A percentile compares a stretch with the other conserved stretches of the same genome.
phyloP scores from a whole-genome alignment of 2,888 invertebrate species.

The Halocaridina rubra region DNA sequence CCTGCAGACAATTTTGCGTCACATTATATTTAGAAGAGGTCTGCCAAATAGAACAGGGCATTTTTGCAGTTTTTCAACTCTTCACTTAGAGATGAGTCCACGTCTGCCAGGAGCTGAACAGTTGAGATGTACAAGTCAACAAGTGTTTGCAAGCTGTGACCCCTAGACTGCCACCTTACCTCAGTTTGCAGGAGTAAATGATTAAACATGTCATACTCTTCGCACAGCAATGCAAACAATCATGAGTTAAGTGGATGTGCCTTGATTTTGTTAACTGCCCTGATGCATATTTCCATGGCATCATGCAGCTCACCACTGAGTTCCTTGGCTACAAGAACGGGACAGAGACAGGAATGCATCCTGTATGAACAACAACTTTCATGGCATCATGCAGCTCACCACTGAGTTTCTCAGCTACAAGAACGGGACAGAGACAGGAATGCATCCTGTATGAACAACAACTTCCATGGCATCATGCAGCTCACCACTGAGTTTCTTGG shows the following conservation, averaged over 20 bases:
- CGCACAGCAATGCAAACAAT: neutral
- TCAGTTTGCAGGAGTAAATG: slow-evolving; percentile 2
- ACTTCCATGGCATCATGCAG: too few species aligned
- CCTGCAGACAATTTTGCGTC: slow-evolving; percentile 1
- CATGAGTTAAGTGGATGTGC: neutral
- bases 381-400: too few species aligned
- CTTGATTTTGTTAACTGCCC: neutral
- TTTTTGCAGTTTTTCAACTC: slow-evolving; percentile 4
- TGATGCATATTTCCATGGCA: neutral
- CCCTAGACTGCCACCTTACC: neutral
- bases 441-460: too few species aligned
- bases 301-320: slow-evolving; percentile 9
- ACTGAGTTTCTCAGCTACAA: too few species aligned
- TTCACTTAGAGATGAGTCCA: neutral
- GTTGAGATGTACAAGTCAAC: neutral
- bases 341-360: too few species aligned
- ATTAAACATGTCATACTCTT: neutral
- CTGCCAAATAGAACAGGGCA: neutral
- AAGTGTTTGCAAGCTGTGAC: neutral
- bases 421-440: too few species aligned
- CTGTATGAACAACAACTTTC: too few species aligned
- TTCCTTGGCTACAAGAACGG: neutral
- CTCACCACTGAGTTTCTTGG: too few species aligned
- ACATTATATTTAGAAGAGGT: neutral
- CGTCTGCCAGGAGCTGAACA: neutral